phyloP scores from a whole-genome alignment of 2,888 invertebrate genomes.

The Eulithis prunata region DNA sequence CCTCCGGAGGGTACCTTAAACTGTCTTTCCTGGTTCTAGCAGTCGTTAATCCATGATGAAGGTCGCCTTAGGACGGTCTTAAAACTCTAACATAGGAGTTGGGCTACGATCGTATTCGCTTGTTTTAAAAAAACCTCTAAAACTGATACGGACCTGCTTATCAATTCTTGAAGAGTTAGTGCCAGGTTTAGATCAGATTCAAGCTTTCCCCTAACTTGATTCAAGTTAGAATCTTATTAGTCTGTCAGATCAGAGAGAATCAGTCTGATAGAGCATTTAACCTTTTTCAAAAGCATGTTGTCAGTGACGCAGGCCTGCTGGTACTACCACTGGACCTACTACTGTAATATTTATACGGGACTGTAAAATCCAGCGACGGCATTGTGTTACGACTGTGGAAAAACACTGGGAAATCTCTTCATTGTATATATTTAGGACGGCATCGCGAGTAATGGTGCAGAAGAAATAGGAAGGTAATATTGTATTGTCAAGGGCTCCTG shows the following conservation, averaged over 20 bases:
- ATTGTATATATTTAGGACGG: conserved; percentile 52
- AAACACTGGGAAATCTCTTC: conserved; percentile 50
- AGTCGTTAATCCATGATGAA: background rate
- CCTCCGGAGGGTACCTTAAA: background rate
- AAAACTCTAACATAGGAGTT: background rate
- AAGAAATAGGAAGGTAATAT: conserved; percentile 9
- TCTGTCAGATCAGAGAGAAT: background rate
- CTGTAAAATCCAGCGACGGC: conserved; percentile 51
- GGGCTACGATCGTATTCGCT: no score
- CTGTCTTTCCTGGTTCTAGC: background rate
- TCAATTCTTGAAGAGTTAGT: no score
- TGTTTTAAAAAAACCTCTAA: no score
- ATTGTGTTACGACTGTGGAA: conserved; percentile 49
- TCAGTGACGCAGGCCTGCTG: conserved; percentile 18
- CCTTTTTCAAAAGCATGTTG: background rate
- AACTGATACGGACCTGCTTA: no score
- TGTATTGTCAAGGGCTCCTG: conserved; percentile 13
- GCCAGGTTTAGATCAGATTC: no score
- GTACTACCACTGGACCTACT: conserved; percentile 25
- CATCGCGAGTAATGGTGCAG: conserved; percentile 19
- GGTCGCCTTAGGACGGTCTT: background rate
- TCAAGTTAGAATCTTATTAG: no score
- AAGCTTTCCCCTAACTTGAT: no score
- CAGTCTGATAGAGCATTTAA: background rate
- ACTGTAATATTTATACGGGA: conserved; percentile 52